These are phyloP conservation scores for Habroteleia sp. DNA, from an alignment of 2,888 invertebrate genomes.

Conservation along the genomic window DNA sequence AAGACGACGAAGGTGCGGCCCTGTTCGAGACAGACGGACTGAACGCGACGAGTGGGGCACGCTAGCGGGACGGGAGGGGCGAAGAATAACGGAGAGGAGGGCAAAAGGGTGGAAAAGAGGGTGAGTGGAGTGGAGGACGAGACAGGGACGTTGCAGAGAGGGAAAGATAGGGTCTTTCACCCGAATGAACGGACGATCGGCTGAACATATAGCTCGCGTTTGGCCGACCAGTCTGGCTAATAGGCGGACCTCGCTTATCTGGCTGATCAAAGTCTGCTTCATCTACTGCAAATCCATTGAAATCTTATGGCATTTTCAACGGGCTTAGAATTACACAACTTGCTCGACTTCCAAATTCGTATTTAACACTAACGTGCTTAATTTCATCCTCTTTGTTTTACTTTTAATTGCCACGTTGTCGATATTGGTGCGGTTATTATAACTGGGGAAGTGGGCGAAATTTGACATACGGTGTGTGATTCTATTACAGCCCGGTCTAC, in stretches of 20 bases:
- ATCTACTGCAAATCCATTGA: slow-evolving; percentile 60
- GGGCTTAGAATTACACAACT: slow-evolving; percentile 16
- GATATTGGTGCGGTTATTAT: slow-evolving; percentile 24
- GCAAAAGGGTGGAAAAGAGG: slow-evolving; percentile 51
- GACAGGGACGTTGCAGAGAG: slow-evolving; percentile 57
- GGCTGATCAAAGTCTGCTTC: slow-evolving; percentile 62
- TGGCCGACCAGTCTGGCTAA: slow-evolving; percentile 73
- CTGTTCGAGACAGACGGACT: slow-evolving; percentile 51
- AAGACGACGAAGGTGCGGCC: slow-evolving; percentile 53
- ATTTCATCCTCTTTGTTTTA: slow-evolving; percentile 31
- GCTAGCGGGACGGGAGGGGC: slow-evolving; percentile 34
- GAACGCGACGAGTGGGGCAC: slow-evolving; percentile 16
- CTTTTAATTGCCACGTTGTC: slow-evolving; percentile 3
- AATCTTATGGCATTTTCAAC: slow-evolving; percentile 44
- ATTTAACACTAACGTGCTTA: slow-evolving; percentile 12
- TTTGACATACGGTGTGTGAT: background rate
- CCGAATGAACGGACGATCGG: slow-evolving; percentile 65
- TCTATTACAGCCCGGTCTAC: too few species aligned
- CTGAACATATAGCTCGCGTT: slow-evolving; percentile 64
- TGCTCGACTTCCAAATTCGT: slow-evolving; percentile 23
- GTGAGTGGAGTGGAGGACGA: slow-evolving; percentile 41
- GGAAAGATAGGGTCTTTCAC: slow-evolving; percentile 72
- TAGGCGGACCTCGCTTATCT: slow-evolving; percentile 61
- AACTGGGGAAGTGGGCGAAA: slow-evolving; percentile 1
- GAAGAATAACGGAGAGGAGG: slow-evolving; percentile 61